Conservation (phyloP, 2,113 vertebrate genomes). For the Alethe castanea region DNA sequence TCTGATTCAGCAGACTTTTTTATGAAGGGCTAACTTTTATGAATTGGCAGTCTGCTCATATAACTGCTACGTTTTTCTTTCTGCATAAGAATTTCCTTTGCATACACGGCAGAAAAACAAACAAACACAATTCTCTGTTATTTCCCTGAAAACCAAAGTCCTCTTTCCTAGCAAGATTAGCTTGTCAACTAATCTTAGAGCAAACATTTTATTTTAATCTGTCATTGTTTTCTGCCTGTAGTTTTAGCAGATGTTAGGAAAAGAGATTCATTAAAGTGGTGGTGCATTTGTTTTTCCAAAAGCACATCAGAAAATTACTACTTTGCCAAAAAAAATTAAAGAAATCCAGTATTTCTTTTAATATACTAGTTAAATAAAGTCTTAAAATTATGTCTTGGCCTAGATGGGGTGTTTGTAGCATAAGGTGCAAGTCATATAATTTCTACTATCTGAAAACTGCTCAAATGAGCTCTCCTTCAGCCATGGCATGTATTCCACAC, state of each 20-base stretch:
- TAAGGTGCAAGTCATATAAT: not conserved
- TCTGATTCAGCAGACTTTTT: not conserved
- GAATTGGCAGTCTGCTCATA: not conserved
- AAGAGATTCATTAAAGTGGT: slow-evolving; percentile 26
- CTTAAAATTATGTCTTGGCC: not conserved
- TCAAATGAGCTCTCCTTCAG: slow-evolving; percentile 5
- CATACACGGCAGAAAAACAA: slow-evolving; percentile 15
- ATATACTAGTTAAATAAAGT: slow-evolving; percentile 3
- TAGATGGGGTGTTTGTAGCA: not conserved
- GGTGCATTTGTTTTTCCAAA: not conserved
- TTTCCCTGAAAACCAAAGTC: slow-evolving; percentile 5
- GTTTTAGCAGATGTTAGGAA: slow-evolving; percentile 28
- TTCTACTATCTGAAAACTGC: slow-evolving; percentile 25
- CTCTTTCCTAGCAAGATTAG: slow-evolving; percentile 43
- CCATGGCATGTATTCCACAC: slow-evolving; percentile 12
- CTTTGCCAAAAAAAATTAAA: slow-evolving; percentile 23
- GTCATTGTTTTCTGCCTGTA: slow-evolving; percentile 45
- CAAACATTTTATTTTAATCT: slow-evolving; percentile 47
- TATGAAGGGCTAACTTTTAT: not conserved
- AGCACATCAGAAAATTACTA: not conserved
- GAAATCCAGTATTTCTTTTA: slow-evolving; percentile 26
- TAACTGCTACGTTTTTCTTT: not conserved
- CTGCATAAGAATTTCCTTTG: not conserved
- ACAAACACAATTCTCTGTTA: not conserved
- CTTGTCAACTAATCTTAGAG: not conserved